Evolutionary conservation across 2,888 invertebrate genomes (phyloP).

Genomic region (Mylabris sibirica): DNA sequence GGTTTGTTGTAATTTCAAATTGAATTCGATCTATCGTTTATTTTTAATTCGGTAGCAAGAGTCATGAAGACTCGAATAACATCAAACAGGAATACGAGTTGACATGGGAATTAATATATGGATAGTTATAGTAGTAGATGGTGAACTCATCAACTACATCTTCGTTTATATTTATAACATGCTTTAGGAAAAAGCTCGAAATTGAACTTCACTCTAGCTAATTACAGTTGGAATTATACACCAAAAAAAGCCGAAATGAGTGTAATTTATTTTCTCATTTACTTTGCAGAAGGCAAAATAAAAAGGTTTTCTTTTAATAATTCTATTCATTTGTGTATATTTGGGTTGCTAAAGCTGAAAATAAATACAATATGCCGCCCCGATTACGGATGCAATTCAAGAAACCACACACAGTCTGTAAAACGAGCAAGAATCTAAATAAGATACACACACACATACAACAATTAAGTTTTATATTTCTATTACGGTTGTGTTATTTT

Average conservation of each 20-base stretch:
- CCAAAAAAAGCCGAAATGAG: background rate
- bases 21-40: background rate
- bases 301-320: slow-evolving; percentile 21
- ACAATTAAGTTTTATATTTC: slow-evolving; percentile 25
- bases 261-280: slow-evolving; percentile 28
- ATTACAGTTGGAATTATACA: background rate
- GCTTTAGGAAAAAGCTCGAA: background rate
- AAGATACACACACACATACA: slow-evolving; percentile 19
- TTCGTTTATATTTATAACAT: background rate
- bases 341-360: background rate
- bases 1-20: background rate
- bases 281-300: slow-evolving; percentile 15
- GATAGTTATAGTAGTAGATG: no score
- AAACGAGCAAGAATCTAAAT: slow-evolving; percentile 14
- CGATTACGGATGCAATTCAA: slow-evolving; percentile 9
- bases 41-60: background rate
- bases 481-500: background rate
- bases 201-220: background rate
- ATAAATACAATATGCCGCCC: slow-evolving; percentile 30
- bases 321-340: background rate
- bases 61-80: no score
- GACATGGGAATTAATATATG: no score
- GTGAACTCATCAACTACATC: no score
- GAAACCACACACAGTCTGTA: slow-evolving; percentile 13
- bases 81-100: no score